Base-by-base conservation (phyloP, 1,140 invertebrate genomes). In the Triops longicaudatus region DNA sequence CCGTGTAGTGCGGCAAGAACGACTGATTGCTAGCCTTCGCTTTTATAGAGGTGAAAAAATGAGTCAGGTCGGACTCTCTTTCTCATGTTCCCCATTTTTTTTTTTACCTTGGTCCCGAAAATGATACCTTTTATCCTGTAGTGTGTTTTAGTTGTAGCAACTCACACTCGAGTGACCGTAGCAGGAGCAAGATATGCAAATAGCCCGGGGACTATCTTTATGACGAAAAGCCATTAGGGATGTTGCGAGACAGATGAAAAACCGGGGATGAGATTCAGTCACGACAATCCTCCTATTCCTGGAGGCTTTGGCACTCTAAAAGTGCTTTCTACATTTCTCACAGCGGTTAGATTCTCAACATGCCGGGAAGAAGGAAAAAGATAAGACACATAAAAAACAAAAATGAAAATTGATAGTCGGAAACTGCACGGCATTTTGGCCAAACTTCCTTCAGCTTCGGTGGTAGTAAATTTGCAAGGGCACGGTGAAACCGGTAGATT, bases 161-260 rank as follows among this genome's bases (percentile, higher is more conserved):
- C 50, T 63, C 50, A 63, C 50, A 63, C 50, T 63, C 22, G 50
- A 63, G 50, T 63, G 50, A 63, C 50, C 50, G 50, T 17, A 63
- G 50, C 50, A n/a, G 50, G 22, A 63, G 50, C n/a, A 7, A 75
- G 74, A 75, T 75, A 75, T 75, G 74, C 74, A 75, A 75, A 75
- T 63, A 75, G 42, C 63, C 74, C 27, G 41, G 74, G 63, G 42
- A 50, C 42, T 75, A 75, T 75, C 74, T 75, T 75, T 75, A 75
- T 75, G 74, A 75, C 74, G 41, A 41, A 75, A 75, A 63, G 74
- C 74, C 74, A 75, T 75, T 75, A 75, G 74, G 74, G 44, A 44
- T 22, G 28, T 26, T 42, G 73, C 31, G 28, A 43, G 73, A 37
- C 26, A 74, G 74, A 26, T 43, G 74, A n/a, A 75, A 27, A 75